Evolutionary conservation across 2,888 invertebrate genomes (phyloP), one percentile per base, ranked within the genome.

Genomic region (Chorisops tibialis): DNA sequence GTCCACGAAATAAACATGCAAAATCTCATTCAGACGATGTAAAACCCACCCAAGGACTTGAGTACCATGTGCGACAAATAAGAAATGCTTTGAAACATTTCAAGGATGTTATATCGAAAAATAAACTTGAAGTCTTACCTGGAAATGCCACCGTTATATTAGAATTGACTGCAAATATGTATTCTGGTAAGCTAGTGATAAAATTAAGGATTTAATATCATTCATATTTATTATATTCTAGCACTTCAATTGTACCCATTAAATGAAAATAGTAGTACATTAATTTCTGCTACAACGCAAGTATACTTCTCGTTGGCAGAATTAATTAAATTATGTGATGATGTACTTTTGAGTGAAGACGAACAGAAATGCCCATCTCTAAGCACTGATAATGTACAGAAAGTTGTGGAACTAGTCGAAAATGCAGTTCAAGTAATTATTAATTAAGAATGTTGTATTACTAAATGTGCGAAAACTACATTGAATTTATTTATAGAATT

Each of bases 81-180:
- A 85, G 87, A 73, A 83, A 87, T 72, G 87, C 90, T 48, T 81
- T 96, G 68, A 88, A 89, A 74, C 95, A 94, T 80, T 93, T 96
- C 78, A 87, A 91, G 71, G 95, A 95, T 81, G 95, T 95, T 65
- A 92, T 96, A 69, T 86, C 89, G 65, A 94, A 93, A 80, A 87
- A 92, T 78, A 95, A 91, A 79, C 81, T 93, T 72, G 93, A 95
- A 81, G 93, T 96, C 85, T 81, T 96, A 70, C 93, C 95, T 2
- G 95, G 93, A 66, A 93, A 95, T 78, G 94, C 94, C 66, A 94
- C 94, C 52, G 89, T 96, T 71, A 91, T 96, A 67, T 83, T 96
- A 75, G 96, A 96, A 79, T 92, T 91, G 61, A 91, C 96, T 69
- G 91, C 93, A 74, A 87, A 88, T 74, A 91, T 93, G 78, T 91